Evolutionary conservation across 2,888 invertebrate species (phyloP).

Genomic region (Pasiphila rectangulata): DNA sequence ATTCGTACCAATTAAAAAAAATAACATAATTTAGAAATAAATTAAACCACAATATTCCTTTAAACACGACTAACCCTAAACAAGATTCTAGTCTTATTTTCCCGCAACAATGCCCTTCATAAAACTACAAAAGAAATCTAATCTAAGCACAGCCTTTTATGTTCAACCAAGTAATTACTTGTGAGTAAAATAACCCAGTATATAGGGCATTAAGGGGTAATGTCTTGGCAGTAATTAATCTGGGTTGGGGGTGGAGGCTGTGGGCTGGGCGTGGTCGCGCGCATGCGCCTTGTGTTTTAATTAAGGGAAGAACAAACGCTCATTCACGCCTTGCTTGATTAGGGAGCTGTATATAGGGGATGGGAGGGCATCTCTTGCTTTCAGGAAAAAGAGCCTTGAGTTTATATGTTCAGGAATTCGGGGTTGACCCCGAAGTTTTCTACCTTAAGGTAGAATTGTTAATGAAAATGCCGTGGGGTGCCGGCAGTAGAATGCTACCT

Average conservation of each 20-base stretch:
- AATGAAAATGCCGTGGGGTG: too few species aligned
- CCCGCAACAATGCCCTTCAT: constrained; percentile 7
- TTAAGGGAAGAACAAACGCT: constrained; percentile 67
- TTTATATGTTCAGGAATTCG: background rate
- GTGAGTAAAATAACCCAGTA: constrained; percentile 46
- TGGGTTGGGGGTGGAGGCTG: constrained; percentile 64
- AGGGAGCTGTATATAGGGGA: constrained; percentile 42
- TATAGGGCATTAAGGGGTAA: constrained; percentile 74
- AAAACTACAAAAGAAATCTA: constrained; percentile 18
- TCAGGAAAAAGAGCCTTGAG: constrained; percentile 39
- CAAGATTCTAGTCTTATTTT: constrained; percentile 8
- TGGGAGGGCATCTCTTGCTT: constrained; percentile 28
- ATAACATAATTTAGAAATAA: background rate
- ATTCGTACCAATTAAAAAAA: background rate
- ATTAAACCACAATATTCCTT: too few species aligned
- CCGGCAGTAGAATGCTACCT: too few species aligned
- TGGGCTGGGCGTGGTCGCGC: constrained; percentile 73
- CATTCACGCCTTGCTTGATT: constrained; percentile 76
- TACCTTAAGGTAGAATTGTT: too few species aligned
- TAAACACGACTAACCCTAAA: background rate
- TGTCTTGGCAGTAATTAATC: constrained; percentile 77
- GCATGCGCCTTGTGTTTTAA: constrained; percentile 72
- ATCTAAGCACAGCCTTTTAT: constrained; percentile 15
- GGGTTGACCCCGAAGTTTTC: background rate
- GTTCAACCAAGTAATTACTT: constrained; percentile 35